Base-by-base conservation (phyloP, 1,140 invertebrate species). In the Neocloeon triangulifer region DNA sequence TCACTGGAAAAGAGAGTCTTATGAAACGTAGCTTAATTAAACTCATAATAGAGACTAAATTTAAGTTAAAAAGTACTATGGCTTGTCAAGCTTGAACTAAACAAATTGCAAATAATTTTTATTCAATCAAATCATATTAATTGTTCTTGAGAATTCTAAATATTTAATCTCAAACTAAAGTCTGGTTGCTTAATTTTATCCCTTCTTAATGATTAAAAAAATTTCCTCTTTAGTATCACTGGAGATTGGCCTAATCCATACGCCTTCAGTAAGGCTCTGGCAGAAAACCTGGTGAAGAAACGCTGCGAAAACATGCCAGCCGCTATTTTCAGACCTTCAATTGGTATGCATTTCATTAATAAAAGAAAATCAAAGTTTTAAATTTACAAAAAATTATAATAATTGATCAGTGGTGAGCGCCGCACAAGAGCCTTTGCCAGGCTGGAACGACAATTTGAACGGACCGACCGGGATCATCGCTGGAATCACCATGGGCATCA, bases 191-290 rank as follows among this genome's bases (percentile, higher is more conserved):
- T n/a, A n/a, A n/a, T n/a, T n/a, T n/a, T n/a, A n/a, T n/a, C n/a
- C n/a, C n/a, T n/a, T n/a, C n/a, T n/a, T n/a, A n/a, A n/a, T n/a
- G n/a, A n/a, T n/a, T n/a, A n/a, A n/a, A n/a, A n/a, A n/a, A n/a
- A n/a, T n/a, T n/a, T n/a, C n/a, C n/a, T n/a, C 32, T 12, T 21
- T 43, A 74, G 69, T 30, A 46, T 84, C 26, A 47, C 82, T 5
- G 66, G 62, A 0, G 60, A 71, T n/a, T 77, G 66, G 49, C 80
- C 81, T 0, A 88, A 88, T 43, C 81, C 77, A 0, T 89, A 88
- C 41, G 67, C 73, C 0, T 85, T 68, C 43, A 84, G 78, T 4
- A 89, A 89, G 58, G 67, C 75, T 5, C 50, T 80, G 9, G 75
- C 73, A 7, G 84, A 89, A 52, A 62, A 73, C 39, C 50, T 74